phyloP scores from a whole-genome alignment of 2,888 invertebrate genomes.

The Xylocampa areola region DNA sequence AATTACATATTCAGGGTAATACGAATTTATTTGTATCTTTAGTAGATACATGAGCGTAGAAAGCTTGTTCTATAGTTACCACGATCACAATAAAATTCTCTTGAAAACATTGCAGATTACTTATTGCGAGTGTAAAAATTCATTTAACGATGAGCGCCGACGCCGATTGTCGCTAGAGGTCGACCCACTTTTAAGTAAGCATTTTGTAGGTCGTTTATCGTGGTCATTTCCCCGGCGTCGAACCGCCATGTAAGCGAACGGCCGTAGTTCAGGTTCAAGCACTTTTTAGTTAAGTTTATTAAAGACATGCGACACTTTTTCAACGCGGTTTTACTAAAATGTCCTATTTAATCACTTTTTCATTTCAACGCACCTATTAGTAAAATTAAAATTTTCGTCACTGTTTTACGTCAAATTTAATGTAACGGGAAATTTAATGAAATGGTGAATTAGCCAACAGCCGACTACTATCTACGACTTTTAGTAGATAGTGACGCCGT shows the following conservation, averaged over 20 bases:
- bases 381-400: not conserved
- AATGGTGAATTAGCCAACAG: not conserved
- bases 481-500: no score
- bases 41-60: constrained; percentile 26
- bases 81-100: constrained; percentile 41
- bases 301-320: no score
- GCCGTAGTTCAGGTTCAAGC: constrained; percentile 50
- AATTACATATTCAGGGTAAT: constrained; percentile 22
- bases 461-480: not conserved
- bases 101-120: constrained; percentile 49
- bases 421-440: no score
- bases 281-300: no score
- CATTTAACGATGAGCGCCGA: constrained; percentile 62
- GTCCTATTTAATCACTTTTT: no score
- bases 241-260: constrained; percentile 39
- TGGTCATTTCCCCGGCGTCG: constrained; percentile 75
- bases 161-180: constrained; percentile 67
- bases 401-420: no score
- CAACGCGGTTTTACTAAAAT: no score
- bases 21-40: constrained; percentile 8
- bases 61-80: constrained; percentile 20
- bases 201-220: constrained; percentile 83
- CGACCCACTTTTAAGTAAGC: constrained; percentile 81
- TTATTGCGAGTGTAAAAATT: constrained; percentile 64
- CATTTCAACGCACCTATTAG: not conserved